Evolutionary conservation across 2,888 invertebrate species (phyloP), one percentile per base, ranked within the genome.

Genomic region (Leptothorax acervorum): DNA sequence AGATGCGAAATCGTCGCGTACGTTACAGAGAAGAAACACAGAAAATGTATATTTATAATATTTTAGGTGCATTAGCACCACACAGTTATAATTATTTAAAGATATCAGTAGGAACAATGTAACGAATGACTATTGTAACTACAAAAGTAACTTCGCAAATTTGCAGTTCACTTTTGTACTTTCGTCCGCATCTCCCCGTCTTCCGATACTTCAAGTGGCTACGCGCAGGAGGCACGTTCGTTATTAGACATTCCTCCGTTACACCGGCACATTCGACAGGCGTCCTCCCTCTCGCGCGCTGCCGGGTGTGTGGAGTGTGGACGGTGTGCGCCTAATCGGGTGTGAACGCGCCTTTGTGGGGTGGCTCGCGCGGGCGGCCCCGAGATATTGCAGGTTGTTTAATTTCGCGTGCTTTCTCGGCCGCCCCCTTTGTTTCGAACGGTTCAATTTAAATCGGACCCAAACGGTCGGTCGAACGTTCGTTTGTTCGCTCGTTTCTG

Each of bases 351-450:
- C 93, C 94, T 94, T 94, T 94, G 94, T 93, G 89, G 88, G 90
- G 87, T 90, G 88, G 84, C 85, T 85, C 28, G 70, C 70, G 28
- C 85, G 82, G 75, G 76, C 89, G 85, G 89, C 87, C 88, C 88
- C 91, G 91, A 93, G 93, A 93, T 94, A 94, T 94, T 94, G 93
- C 93, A 84, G 90, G 91, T 92, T 94, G 94, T 94, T 94, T 94
- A 94, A 94, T 94, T 94, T 93, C 93, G 92, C 90, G 91, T 89
- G 89, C 68, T 48, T 75, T 84, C 82, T 83, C 75, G 74, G 62
- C 70, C 82, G 74, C 28, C 84, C 89, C 94, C 94, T 94, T 94
- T 94, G 94, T 94, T 94, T 93, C 93, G 90, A 92, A 94, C 92
- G 93, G 93, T 94, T 94, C 94, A 94, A 94, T 94, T 94, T 94